A percentile compares a stretch with the other conserved stretches of the same genome.
Evolutionary conservation across 2,888 invertebrate genomes (phyloP).

Genomic region (Drosophila colorata): DNA sequence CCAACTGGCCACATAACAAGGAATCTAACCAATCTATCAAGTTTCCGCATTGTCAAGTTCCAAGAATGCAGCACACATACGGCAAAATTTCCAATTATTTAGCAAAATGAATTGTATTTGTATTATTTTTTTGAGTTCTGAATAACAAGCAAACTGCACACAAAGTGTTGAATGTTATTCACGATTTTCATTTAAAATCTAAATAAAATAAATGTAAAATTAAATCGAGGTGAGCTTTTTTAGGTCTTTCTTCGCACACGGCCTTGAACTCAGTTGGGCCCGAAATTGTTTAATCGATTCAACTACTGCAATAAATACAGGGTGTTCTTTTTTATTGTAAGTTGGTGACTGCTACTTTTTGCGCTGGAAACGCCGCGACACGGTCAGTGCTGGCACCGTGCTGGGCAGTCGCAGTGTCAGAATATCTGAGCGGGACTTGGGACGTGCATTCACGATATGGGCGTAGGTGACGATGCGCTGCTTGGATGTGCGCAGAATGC

Average conservation of each 20-base stretch:
- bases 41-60: conserved; percentile 46
- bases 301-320: conserved; percentile 51
- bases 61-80: conserved; percentile 18
- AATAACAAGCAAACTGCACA: conserved; percentile 46
- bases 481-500: conserved; percentile 74
- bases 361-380: conserved; percentile 52
- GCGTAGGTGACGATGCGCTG: conserved; percentile 77
- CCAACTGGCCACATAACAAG: conserved; percentile 26
- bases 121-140: conserved; percentile 52
- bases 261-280: conserved; percentile 40
- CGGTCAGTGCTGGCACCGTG: conserved; percentile 62
- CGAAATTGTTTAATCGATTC: conserved; percentile 72
- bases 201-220: conserved; percentile 51
- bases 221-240: neutral
- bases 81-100: conserved; percentile 51
- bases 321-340: conserved; percentile 18
- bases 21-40: conserved; percentile 26
- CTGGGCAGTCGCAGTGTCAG: conserved; percentile 76
- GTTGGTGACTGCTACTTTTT: conserved; percentile 39
- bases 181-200: conserved; percentile 40
- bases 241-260: neutral
- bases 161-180: conserved; percentile 57
- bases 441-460: conserved; percentile 73
- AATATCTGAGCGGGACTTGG: conserved; percentile 57
- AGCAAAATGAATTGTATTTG: conserved; percentile 58